Percentiles rank a stretch among this genome's conserved stretches.
phyloP scores from a whole-genome alignment of 2,797 vertebrate species.

The Onychomys leucogaster region DNA sequence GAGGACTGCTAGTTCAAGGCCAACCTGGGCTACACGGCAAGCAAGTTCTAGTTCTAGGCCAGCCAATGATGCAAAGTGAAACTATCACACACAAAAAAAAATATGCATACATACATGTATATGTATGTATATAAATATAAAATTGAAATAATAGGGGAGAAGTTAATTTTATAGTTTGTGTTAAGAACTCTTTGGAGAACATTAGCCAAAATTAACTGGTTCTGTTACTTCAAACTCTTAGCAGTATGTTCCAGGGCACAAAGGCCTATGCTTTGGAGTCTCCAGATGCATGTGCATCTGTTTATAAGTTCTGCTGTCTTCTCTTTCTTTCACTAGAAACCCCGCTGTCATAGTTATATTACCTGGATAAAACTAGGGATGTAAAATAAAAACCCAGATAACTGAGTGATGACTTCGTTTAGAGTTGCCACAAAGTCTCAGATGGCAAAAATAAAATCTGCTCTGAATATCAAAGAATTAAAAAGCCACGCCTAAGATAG shows the following conservation, averaged over 20 bases:
- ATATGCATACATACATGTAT: not conserved
- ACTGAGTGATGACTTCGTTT: constrained; percentile 45
- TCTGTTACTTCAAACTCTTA: constrained; percentile 60
- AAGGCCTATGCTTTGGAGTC: constrained; percentile 21
- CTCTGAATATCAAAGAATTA: constrained; percentile 45
- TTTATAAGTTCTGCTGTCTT: constrained; percentile 53
- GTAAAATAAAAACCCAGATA: constrained; percentile 38
- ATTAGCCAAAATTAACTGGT: constrained; percentile 55
- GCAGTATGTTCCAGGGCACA: not conserved
- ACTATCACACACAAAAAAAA: not conserved
- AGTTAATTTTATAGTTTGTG: constrained; percentile 53
- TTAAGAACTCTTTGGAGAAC: constrained; percentile 43
- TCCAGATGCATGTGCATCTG: not conserved
- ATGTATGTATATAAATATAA: not conserved
- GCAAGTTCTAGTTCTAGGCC: not conserved
- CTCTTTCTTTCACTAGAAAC: constrained; percentile 44
- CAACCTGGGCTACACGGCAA: not conserved
- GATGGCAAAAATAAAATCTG: constrained; percentile 59
- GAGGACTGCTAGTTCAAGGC: not conserved
- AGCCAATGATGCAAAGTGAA: not conserved
- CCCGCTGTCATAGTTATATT: constrained; percentile 9
- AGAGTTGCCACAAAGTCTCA: constrained; percentile 56
- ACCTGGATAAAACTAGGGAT: constrained; percentile 34
- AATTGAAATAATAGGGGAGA: constrained; percentile 12
- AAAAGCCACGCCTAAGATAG: not conserved